Percentiles rank a stretch among this genome's conserved stretches.
Conservation (phyloP, 1,140 invertebrate species). For the Plectus sambesii region DNA sequence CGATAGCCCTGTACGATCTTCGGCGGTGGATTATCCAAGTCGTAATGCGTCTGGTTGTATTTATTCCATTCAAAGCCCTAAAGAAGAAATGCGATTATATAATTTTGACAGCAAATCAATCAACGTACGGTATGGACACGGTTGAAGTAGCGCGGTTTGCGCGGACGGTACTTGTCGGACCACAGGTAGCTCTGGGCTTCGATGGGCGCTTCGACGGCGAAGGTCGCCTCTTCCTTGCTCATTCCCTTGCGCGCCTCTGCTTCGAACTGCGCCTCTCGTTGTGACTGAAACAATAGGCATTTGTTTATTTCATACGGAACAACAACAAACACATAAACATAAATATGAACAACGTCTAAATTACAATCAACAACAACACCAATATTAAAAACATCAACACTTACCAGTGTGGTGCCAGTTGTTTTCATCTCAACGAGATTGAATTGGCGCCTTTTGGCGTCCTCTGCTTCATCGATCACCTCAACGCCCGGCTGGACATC, state of each 20-base stretch:
- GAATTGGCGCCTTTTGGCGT: slow-evolving; percentile 62
- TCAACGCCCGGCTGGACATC: slow-evolving; percentile 71
- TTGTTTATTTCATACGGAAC: slow-evolving; percentile 7
- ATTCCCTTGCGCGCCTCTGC: slow-evolving; percentile 38
- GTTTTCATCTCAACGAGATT: slow-evolving; percentile 52
- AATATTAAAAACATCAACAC: slow-evolving; percentile 14
- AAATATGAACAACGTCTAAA: too few species aligned
- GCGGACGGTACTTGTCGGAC: slow-evolving; percentile 92
- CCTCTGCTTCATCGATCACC: slow-evolving; percentile 65
- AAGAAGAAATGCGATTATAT: slow-evolving; percentile 46
- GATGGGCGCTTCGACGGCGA: slow-evolving; percentile 68
- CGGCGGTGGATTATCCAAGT: slow-evolving; percentile 97
- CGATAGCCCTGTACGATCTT: slow-evolving; percentile 99
- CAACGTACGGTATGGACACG: slow-evolving; percentile 55
- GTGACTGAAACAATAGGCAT: slow-evolving; percentile 18
- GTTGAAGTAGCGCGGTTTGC: slow-evolving; percentile 96
- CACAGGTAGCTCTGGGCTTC: slow-evolving; percentile 80
- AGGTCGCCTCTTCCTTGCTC: slow-evolving; percentile 67
- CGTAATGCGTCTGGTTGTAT: slow-evolving; percentile 98
- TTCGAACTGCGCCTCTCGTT: slow-evolving; percentile 29
- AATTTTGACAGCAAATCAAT: slow-evolving; percentile 2
- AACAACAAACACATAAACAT: background rate
- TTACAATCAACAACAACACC: too few species aligned
- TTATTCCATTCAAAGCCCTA: slow-evolving; percentile 91
- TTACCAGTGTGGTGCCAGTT: slow-evolving; percentile 52